Conservation (phyloP, 2,113 vertebrate genomes). For the Cariama cristata region DNA sequence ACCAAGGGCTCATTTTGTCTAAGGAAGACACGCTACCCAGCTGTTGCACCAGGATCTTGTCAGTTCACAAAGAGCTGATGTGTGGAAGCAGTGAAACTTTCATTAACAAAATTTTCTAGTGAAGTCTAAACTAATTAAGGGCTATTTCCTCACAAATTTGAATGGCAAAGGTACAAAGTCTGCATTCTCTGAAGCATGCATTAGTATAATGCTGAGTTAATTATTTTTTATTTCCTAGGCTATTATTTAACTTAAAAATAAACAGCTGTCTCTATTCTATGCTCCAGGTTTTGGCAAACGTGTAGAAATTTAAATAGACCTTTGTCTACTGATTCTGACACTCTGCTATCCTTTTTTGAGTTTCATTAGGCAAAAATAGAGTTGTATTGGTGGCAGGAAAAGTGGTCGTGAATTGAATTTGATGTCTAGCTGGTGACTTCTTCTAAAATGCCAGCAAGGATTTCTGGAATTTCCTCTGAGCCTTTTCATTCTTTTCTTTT, state of each 20-base stretch:
- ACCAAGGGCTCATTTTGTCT: not conserved
- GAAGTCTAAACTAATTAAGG: not conserved
- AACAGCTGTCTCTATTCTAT: not conserved
- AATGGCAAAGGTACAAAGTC: not conserved
- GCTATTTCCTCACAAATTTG: not conserved
- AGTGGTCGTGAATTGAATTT: not conserved
- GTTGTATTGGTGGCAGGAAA: not conserved
- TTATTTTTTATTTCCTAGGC: not conserved
- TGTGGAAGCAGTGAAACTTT: not conserved
- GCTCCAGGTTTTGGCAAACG: not conserved
- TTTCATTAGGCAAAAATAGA: not conserved
- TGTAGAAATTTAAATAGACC: not conserved
- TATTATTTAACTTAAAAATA: not conserved
- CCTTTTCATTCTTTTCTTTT: not conserved
- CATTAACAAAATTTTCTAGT: not conserved
- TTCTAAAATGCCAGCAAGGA: not conserved
- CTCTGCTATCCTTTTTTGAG: not conserved
- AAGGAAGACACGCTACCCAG: not conserved
- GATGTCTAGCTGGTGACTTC: not conserved
- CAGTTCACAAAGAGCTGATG: not conserved
- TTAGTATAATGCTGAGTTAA: not conserved
- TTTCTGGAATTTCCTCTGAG: not conserved
- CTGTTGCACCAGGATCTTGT: not conserved
- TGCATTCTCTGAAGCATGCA: not conserved
- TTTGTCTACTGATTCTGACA: not conserved